Evolutionary conservation across 1,140 invertebrate genomes (phyloP).

Genomic region (Mizuhopecten yessoensis): DNA sequence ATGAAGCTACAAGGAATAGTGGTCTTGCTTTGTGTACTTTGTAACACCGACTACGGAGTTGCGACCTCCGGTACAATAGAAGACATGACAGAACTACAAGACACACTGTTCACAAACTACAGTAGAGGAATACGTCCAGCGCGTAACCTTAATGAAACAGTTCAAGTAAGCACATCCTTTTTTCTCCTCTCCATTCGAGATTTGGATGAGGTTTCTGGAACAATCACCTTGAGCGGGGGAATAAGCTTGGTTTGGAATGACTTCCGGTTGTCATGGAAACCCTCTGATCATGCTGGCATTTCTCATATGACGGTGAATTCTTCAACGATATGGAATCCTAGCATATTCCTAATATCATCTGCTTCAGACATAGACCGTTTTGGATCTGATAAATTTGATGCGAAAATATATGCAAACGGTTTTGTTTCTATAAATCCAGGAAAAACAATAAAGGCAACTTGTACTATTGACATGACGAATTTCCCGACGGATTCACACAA

Average conservation of each 20-base stretch:
- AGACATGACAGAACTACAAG: too few species aligned
- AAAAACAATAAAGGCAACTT: background rate
- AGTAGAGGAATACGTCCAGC: constrained; percentile 14
- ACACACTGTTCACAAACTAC: constrained; percentile 40
- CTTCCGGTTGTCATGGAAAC: constrained; percentile 27
- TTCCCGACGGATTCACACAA: constrained; percentile 50
- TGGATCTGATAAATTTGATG: background rate
- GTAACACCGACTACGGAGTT: too few species aligned
- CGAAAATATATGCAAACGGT: background rate
- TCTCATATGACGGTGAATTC: background rate
- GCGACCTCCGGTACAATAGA: too few species aligned
- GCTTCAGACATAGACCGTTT: background rate
- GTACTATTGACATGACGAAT: constrained; percentile 45
- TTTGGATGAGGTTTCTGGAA: constrained; percentile 20
- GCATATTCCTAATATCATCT: background rate
- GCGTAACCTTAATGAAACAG: too few species aligned
- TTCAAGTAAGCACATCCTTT: background rate
- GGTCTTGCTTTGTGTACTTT: too few species aligned
- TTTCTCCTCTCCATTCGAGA: constrained; percentile 9
- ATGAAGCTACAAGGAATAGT: too few species aligned
- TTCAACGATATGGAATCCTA: constrained; percentile 37
- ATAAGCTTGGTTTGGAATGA: background rate
- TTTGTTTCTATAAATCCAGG: background rate
- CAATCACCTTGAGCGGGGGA: constrained; percentile 32
- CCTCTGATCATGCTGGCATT: too few species aligned